Evolutionary conservation across 2,113 vertebrate species (phyloP), one percentile per base, ranked within the genome.

Genomic region (Thunnus maccoyii): DNA sequence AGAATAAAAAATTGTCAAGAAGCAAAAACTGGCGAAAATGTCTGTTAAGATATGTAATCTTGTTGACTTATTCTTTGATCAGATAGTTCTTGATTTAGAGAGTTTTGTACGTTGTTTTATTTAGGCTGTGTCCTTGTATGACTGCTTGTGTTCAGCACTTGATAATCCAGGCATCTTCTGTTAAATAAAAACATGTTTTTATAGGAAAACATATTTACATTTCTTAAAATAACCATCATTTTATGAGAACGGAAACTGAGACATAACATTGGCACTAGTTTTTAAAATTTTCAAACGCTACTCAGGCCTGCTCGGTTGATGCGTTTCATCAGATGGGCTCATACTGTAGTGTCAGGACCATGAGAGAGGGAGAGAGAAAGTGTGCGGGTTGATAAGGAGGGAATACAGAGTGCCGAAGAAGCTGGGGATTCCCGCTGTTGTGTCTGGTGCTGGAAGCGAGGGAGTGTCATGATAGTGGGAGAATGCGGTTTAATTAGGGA

Each of bases 391-490:
- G 56, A 80, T 74, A 74, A 81, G 50, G 20, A 11, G 12, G 20
- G 51, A 74, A 18, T 48, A 60, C 18, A 64, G 30, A 41, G n/a
- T 1, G 15, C 77, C 13, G 55, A 69, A 54, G 58, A 76, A 78
- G 72, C 30, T 18, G 79, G 84, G 76, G 51, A 76, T 79, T 89
- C 67, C 80, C 80, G 66, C 44, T 82, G 73, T 80, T 76, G 47
- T 84, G 82, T 81, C n/a, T 80, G 27, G 14, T 73, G 55, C 76
- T 70, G 15, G 57, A 75, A 63, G 67, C 64, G n/a, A 52, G 47
- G 46, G 64, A 11, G 16, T 72, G 44, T 82, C 32, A n/a, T 82
- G 36, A 51, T 30, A 27, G 54, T 50, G 4, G 52, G 48, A 52
- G 69, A 61, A 36, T 17, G 57, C 56, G 48, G 20, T 72, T 81